These are phyloP conservation scores for Rostratula benghalensis DNA, from an alignment of 2,113 vertebrate genomes.

Conservation along the genomic window DNA sequence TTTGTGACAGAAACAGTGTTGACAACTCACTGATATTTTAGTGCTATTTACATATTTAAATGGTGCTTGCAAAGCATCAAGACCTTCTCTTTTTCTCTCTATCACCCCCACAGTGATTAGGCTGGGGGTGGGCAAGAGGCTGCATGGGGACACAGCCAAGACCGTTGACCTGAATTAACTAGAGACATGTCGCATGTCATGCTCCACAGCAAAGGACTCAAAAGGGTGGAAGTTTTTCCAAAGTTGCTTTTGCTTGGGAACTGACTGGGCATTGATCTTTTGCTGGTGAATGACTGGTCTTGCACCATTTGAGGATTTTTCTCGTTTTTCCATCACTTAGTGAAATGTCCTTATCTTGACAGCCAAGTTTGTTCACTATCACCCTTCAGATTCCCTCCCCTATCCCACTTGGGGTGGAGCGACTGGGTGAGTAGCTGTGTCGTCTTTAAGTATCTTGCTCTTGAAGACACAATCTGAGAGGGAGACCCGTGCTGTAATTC, in stretches of 20 bases:
- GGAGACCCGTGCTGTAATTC: neutral
- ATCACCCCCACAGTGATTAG: rapidly evolving
- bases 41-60: neutral
- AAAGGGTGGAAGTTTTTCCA: neutral
- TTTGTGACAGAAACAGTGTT: neutral
- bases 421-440: neutral
- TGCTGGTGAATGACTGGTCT: rapidly evolving
- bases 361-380: neutral
- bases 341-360: neutral
- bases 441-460: neutral
- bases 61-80: neutral
- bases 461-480: neutral
- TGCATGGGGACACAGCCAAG: neutral
- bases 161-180: neutral
- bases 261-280: neutral
- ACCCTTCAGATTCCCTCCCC: neutral
- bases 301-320: neutral
- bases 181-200: neutral
- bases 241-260: neutral
- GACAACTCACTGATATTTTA: neutral
- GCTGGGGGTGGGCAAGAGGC: neutral
- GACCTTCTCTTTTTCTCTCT: neutral
- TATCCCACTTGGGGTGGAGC: rapidly evolving
- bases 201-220: neutral
- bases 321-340: neutral